These are phyloP conservation scores for Limonius californicus DNA, from an alignment of 1,140 invertebrate species.

Conservation along the genomic window DNA sequence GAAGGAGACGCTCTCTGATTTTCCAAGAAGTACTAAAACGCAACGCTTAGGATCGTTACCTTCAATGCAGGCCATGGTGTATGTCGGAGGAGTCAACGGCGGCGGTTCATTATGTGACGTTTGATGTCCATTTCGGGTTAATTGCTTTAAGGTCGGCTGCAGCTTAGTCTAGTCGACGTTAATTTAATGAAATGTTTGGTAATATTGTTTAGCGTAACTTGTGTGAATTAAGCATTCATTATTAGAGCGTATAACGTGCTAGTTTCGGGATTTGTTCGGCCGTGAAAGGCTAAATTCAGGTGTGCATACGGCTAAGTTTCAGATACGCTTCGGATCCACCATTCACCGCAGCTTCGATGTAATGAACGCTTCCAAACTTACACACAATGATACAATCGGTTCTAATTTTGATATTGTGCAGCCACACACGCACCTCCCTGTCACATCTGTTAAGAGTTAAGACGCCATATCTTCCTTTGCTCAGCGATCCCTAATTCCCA, in stretches of 20 bases:
- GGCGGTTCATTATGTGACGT: conserved; percentile 26
- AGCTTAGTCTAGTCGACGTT: background rate
- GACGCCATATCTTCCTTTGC: background rate
- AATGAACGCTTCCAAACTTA: background rate
- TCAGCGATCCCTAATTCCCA: background rate
- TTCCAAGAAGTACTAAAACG: too few species aligned
- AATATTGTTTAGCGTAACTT: background rate
- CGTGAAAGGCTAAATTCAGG: background rate
- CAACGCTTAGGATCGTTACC: too few species aligned
- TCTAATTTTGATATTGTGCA: background rate
- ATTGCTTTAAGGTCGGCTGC: conserved; percentile 25
- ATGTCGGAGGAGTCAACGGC: conserved; percentile 1
- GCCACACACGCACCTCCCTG: background rate
- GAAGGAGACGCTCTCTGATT: too few species aligned
- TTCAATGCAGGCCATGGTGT: background rate
- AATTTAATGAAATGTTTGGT: conserved; percentile 1
- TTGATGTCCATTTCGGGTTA: conserved; percentile 25
- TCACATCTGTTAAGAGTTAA: background rate
- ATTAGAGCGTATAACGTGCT: background rate
- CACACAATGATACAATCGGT: background rate
- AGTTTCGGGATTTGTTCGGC: background rate
- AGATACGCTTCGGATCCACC: background rate
- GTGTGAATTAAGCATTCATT: conserved; percentile 1
- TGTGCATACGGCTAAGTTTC: background rate
- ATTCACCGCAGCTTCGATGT: background rate